Evolutionary conservation across 2,797 vertebrate genomes (phyloP).

Genomic region (Labeo calbasu): DNA sequence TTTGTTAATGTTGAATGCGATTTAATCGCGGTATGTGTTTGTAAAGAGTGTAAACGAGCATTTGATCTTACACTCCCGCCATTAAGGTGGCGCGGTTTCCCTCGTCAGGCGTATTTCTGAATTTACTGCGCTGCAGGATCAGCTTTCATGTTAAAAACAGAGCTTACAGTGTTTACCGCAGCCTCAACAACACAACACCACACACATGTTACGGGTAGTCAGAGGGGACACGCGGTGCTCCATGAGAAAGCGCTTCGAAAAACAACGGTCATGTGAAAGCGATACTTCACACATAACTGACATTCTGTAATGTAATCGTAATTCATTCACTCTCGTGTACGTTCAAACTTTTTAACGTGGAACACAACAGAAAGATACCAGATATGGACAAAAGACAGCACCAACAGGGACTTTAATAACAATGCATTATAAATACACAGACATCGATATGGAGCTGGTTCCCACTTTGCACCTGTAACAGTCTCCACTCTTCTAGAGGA

Average conservation of each 20-base stretch:
- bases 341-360: background rate
- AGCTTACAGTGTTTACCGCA: background rate
- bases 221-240: background rate
- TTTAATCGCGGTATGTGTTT: background rate
- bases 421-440: background rate
- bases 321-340: background rate
- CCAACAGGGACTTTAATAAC: background rate
- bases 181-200: background rate
- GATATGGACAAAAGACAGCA: background rate
- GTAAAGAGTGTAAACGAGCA: background rate
- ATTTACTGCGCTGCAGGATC: background rate
- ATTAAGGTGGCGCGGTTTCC: background rate
- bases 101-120: background rate
- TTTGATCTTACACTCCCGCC: background rate
- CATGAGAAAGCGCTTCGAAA: background rate
- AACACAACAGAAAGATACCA: too few relatives aligned
- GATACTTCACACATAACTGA: background rate
- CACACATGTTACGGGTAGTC: constrained; percentile 1
- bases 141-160: background rate
- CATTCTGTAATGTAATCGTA: too few relatives aligned
- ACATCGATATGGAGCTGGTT: background rate
- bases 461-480: too few relatives aligned
- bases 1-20: background rate
- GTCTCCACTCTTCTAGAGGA: background rate
- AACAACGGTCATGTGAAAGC: background rate